These are phyloP conservation scores for Odocoileus virginianus DNA, from an alignment of 2,113 vertebrate species.

Conservation along the genomic window DNA sequence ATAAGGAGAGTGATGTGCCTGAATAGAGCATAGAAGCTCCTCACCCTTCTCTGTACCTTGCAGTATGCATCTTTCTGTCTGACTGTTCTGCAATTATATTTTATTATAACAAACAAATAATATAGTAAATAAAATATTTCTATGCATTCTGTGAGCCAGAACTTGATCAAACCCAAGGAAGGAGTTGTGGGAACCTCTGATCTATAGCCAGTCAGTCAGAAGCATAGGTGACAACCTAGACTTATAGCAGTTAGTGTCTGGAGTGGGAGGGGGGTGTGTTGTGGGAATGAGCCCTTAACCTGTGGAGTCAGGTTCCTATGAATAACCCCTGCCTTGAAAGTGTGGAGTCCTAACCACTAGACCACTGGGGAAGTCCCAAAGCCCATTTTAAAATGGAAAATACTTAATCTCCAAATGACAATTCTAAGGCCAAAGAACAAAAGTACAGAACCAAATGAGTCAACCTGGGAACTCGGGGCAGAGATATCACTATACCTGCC, in stretches of 20 bases:
- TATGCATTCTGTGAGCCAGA: not conserved
- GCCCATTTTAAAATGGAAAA: not conserved
- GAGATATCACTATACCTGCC: not conserved
- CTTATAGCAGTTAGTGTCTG: not conserved
- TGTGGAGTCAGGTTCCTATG: not conserved
- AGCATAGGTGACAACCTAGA: not conserved
- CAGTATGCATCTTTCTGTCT: not conserved
- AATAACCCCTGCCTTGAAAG: not conserved
- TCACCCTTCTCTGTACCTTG: not conserved
- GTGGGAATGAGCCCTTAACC: not conserved
- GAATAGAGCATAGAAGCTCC: not conserved
- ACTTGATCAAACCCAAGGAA: not conserved
- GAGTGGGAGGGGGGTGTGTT: not conserved
- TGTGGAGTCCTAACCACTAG: not conserved
- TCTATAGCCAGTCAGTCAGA: not conserved
- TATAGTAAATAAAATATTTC: not conserved
- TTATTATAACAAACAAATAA: not conserved
- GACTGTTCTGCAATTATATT: not conserved
- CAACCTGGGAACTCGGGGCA: not conserved
- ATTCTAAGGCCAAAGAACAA: conserved; percentile 3
- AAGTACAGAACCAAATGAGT: not conserved
- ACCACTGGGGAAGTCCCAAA: not conserved
- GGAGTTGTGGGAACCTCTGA: not conserved
- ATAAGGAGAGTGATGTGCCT: not conserved
- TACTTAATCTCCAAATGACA: not conserved